Evolutionary conservation across 2,888 invertebrate genomes (phyloP).

Genomic region (Aspidapion aeneum): DNA sequence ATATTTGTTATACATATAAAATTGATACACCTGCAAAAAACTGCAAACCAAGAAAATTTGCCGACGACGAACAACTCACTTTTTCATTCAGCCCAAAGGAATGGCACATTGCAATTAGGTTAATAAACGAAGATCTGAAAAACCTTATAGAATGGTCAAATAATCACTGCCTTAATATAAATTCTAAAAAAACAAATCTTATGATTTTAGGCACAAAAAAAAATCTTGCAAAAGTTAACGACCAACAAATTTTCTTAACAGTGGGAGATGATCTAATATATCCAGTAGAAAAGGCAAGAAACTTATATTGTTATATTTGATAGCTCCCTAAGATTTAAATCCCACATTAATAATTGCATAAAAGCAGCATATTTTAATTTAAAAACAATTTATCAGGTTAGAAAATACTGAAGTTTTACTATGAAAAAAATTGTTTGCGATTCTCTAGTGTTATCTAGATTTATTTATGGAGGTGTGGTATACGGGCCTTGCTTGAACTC

Average conservation of each 20-base stretch:
- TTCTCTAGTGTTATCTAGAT: not conserved
- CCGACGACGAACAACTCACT: not conserved
- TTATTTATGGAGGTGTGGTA: not conserved
- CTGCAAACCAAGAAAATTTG: not conserved
- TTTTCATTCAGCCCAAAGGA: not conserved
- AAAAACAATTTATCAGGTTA: not conserved
- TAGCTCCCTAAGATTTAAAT: not conserved
- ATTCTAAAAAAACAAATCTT: not conserved
- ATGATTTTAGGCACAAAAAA: not conserved
- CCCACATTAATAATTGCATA: not conserved
- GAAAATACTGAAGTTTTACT: not conserved
- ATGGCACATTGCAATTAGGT: not conserved
- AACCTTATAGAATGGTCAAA: not conserved
- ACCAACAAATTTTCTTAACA: too few relatives aligned
- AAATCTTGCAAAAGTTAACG: too few relatives aligned
- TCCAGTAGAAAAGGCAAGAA: not conserved
- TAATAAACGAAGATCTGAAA: not conserved
- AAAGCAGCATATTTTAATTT: not conserved
- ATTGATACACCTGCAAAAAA: not conserved
- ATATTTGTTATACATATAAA: slow-evolving; percentile 3
- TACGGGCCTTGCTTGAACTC: not conserved
- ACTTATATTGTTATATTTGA: not conserved
- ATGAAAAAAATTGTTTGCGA: not conserved
- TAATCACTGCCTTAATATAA: not conserved
- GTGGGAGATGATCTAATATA: not conserved